Conservation (phyloP, 37 sponge, comb jelly and placozoan species). For the Axinella damicornis region DNA sequence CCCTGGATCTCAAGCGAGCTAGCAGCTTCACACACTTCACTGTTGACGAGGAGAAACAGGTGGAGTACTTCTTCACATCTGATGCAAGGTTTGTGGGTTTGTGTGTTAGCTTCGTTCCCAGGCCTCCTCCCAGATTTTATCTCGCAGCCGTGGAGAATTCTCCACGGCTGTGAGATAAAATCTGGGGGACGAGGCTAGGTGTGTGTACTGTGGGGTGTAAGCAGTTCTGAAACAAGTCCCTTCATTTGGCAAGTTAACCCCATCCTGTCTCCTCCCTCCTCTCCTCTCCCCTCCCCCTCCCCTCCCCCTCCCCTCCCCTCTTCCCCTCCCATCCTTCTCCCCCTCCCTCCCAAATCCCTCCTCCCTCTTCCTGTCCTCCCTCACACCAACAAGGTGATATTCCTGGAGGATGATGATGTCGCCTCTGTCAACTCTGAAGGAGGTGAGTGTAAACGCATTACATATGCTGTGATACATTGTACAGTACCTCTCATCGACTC, state of each 20-base stretch:
- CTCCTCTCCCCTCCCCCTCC: no score
- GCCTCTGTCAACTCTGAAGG: slow-evolving; percentile 91
- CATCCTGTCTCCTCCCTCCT: no score
- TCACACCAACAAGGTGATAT: slow-evolving; percentile 96
- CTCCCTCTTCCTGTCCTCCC: slow-evolving; percentile 88
- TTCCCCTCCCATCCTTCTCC: no score
- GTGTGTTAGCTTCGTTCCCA: no score
- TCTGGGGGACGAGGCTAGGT: no score
- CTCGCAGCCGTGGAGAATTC: no score
- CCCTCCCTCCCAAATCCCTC: neutral
- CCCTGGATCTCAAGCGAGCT: neutral
- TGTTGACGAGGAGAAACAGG: slow-evolving; percentile 58
- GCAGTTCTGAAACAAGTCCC: no score
- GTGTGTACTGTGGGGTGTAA: no score
- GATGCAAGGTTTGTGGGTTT: slow-evolving; percentile 99
- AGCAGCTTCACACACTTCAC: slow-evolving; percentile 61
- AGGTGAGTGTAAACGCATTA: slow-evolving; percentile 47
- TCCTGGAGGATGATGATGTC: slow-evolving; percentile 98
- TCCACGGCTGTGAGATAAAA: no score
- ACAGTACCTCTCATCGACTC: no score
- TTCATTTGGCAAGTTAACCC: no score
- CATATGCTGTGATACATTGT: neutral
- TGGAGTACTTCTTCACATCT: slow-evolving; percentile 99
- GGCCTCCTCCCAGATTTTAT: no score
- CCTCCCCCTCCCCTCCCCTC: neutral